Percentiles rank a stretch among this genome's conserved stretches.
Conservation (phyloP, 2,888 invertebrate genomes). For the Choreutis nemorana region DNA sequence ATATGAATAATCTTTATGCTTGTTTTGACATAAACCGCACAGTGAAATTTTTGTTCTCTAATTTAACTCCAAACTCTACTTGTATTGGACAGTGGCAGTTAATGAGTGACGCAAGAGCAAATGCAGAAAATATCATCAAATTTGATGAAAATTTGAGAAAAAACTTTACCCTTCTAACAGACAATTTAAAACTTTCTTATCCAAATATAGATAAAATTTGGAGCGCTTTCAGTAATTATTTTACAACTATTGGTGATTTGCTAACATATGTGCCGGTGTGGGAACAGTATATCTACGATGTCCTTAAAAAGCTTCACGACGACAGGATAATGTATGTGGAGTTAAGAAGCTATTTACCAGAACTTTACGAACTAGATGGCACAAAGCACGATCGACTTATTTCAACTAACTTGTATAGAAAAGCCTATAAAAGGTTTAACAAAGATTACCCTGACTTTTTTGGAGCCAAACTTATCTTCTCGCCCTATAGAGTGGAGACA, state of each 20-base stretch:
- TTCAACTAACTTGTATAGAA: background rate
- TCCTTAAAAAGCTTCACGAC: constrained; percentile 56
- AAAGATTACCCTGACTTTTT: constrained; percentile 62
- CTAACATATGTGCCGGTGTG: constrained; percentile 62
- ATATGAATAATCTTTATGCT: constrained; percentile 52
- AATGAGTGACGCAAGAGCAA: constrained; percentile 29
- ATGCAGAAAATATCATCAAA: constrained; percentile 21
- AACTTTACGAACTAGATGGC: constrained; percentile 59
- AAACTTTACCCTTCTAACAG: constrained; percentile 45
- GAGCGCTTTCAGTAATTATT: constrained; percentile 49
- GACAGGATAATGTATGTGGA: constrained; percentile 71
- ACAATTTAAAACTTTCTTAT: constrained; percentile 28
- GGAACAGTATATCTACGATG: constrained; percentile 60
- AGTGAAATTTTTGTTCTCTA: constrained; percentile 12
- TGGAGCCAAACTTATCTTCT: constrained; percentile 68
- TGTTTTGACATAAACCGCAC: constrained; percentile 16
- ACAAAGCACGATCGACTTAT: background rate
- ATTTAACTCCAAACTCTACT: constrained; percentile 7
- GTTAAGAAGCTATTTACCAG: constrained; percentile 58
- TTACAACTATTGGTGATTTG: constrained; percentile 43
- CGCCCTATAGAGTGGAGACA: constrained; percentile 46
- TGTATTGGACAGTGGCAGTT: constrained; percentile 26
- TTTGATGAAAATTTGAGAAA: constrained; percentile 45
- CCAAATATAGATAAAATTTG: constrained; percentile 54
- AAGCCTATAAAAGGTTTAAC: constrained; percentile 30